A percentile compares a stretch with the other conserved stretches of the same genome.
Conservation (phyloP, 2,888 invertebrate species). For the Petrolisthes manimaculis region DNA sequence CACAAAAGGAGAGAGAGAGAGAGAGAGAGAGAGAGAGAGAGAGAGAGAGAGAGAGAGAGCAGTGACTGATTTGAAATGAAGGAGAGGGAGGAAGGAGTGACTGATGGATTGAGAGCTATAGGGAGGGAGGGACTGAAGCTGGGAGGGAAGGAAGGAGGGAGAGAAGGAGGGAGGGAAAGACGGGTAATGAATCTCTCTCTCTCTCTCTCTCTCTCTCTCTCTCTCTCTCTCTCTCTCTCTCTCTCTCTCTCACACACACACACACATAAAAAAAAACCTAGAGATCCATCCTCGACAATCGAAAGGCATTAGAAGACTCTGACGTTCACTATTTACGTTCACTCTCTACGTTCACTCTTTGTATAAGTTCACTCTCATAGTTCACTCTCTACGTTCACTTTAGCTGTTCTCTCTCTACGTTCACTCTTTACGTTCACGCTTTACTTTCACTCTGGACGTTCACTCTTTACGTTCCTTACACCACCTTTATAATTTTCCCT, state of each 20-base stretch:
- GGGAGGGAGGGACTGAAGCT: neutral
- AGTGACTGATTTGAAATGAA: neutral
- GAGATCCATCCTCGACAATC: conserved; percentile 31
- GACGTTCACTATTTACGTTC: no score
- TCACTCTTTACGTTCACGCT: neutral
- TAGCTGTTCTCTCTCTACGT: neutral
- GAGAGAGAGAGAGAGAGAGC: neutral
- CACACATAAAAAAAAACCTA: conserved; percentile 11
- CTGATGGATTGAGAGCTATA: neutral
- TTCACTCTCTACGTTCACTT: conserved; percentile 14
- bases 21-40: neutral
- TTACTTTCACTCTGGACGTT: neutral
- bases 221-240: no score
- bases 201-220: no score
- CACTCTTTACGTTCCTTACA: neutral
- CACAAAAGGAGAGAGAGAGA: neutral
- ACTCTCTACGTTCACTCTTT: no score
- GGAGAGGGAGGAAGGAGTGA: neutral
- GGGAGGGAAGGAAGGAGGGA: neutral
- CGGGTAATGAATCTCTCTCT: conserved; percentile 6
- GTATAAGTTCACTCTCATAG: no score
- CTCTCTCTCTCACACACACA: no score
- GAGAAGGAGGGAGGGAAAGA: neutral
- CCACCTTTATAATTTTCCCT: no score
- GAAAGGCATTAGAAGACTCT: conserved; percentile 39